These are phyloP conservation scores for Ginglymostoma cirratum DNA, from an alignment of 2,113 vertebrate genomes.

Conservation along the genomic window DNA sequence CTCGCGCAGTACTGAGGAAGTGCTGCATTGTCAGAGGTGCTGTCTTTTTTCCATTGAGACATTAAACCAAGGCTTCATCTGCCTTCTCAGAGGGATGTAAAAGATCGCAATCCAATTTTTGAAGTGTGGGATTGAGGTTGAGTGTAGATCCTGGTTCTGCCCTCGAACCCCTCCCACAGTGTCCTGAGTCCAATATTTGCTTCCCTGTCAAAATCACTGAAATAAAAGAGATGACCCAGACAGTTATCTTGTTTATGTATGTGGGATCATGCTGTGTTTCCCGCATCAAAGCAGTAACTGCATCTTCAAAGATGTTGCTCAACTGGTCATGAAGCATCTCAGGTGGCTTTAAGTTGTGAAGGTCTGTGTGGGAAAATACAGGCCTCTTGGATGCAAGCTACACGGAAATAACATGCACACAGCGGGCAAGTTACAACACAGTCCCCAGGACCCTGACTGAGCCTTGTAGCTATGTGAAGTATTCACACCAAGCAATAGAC, in stretches of 20 bases:
- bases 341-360: neutral
- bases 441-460: neutral
- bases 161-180: no score
- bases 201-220: neutral
- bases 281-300: neutral
- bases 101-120: no score
- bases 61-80: no score
- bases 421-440: neutral
- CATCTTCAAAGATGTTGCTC: neutral
- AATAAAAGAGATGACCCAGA: neutral
- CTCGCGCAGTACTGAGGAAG: no score
- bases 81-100: no score
- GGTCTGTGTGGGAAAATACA: neutral
- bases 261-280: neutral
- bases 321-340: neutral
- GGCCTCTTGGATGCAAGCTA: neutral
- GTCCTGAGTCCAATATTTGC: neutral
- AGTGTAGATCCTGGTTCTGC: no score
- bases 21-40: no score
- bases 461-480: neutral
- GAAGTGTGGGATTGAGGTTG: no score
- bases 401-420: neutral
- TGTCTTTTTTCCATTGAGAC: no score
- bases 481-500: neutral
- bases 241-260: neutral